Conservation (phyloP, 2,888 invertebrate species). For the Papilio protenor region DNA sequence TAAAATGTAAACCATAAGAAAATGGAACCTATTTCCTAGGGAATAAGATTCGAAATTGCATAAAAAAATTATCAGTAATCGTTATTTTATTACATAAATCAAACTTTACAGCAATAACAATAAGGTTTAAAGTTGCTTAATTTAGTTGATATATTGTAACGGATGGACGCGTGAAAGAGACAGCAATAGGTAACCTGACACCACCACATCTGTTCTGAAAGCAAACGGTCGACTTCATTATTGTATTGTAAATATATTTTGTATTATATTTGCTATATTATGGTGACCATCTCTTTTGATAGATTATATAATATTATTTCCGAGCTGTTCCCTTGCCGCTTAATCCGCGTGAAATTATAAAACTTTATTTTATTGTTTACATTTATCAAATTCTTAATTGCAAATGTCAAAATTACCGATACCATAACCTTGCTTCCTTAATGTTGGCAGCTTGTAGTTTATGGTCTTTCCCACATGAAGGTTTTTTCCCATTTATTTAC, state of each 20-base stretch:
- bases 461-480: no score
- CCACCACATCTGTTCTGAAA: conserved; percentile 79
- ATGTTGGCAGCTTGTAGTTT: no score
- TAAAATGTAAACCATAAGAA: neutral
- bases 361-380: no score
- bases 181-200: conserved; percentile 68
- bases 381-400: no score
- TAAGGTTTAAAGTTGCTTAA: neutral
- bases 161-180: conserved; percentile 56
- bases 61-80: neutral
- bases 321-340: no score
- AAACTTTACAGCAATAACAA: neutral
- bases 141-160: conserved; percentile 51
- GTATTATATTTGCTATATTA: conserved; percentile 44
- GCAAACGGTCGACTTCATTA: conserved; percentile 61
- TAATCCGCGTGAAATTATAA: no score
- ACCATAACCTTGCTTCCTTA: no score
- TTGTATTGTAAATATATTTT: conserved; percentile 53
- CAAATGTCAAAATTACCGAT: no score
- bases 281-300: neutral
- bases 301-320: no score
- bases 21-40: neutral
- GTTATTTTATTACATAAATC: neutral
- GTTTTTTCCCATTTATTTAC: no score
- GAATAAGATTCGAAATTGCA: neutral